Percentiles rank a stretch among this genome's conserved stretches.
Conservation (phyloP, 64 coral and sea anemone genomes). For the Montipora efflorescens region DNA sequence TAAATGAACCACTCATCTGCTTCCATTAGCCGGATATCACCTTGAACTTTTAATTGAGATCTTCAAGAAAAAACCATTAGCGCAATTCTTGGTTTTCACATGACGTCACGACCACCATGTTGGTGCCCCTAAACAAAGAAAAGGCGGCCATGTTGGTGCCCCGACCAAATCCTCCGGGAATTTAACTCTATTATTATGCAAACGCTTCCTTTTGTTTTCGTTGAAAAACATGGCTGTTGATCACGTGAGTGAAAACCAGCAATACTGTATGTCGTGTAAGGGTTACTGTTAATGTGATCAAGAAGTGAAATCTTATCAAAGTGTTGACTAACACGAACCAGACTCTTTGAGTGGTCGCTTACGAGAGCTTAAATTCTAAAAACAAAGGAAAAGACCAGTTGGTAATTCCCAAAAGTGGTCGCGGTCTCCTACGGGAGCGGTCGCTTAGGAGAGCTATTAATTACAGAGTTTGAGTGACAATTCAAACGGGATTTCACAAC, state of each 20-base stretch:
- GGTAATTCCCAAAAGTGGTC: slow-evolving; percentile 28
- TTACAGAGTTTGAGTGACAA: slow-evolving; percentile 36
- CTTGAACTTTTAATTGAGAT: slow-evolving; percentile 18
- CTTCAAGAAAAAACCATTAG: slow-evolving; percentile 28
- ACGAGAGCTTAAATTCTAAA: slow-evolving; percentile 20
- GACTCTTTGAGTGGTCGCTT: slow-evolving; percentile 35
- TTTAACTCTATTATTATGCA: too few species aligned
- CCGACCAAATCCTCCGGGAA: too few species aligned
- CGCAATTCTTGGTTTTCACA: not conserved
- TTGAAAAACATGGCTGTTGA: too few species aligned
- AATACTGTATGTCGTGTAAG: slow-evolving; percentile 25
- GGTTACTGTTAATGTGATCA: slow-evolving; percentile 45
- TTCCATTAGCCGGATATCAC: slow-evolving; percentile 27
- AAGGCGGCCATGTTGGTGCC: too few species aligned
- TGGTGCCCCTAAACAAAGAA: too few species aligned
- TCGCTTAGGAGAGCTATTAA: slow-evolving; percentile 13
- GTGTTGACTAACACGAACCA: slow-evolving; percentile 18
- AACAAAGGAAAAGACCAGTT: slow-evolving; percentile 26
- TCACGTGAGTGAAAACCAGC: too few species aligned
- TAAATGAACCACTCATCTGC: slow-evolving; percentile 62
- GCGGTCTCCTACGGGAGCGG: slow-evolving; percentile 20
- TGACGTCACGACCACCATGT: too few species aligned
- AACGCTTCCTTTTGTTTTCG: too few species aligned
- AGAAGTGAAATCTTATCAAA: slow-evolving; percentile 36
- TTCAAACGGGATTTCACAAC: slow-evolving; percentile 19